A percentile compares a stretch with the other conserved stretches of the same genome.
Conservation (phyloP, 2,888 invertebrate species). For the Ectemnius continuus region DNA sequence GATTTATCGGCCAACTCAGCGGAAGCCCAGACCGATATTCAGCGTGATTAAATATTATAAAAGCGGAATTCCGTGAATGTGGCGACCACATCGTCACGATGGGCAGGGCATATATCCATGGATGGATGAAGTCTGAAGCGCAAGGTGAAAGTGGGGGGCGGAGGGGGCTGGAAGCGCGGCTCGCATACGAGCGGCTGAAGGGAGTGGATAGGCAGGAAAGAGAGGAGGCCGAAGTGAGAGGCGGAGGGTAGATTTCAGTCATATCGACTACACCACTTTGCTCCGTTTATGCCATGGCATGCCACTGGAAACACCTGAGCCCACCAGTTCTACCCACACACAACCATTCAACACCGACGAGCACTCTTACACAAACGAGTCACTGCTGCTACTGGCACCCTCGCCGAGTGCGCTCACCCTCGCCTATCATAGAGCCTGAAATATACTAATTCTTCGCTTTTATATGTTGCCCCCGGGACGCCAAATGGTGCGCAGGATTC, state of each 20-base stretch:
- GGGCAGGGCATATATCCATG: conserved; percentile 26
- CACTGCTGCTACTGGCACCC: conserved; percentile 12
- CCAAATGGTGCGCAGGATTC: conserved; percentile 32
- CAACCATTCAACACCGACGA: conserved; percentile 15
- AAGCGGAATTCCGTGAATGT: conserved; percentile 69
- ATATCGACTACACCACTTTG: conserved; percentile 73
- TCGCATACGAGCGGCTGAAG: conserved; percentile 23
- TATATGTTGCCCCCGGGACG: conserved; percentile 13
- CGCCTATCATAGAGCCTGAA: conserved; percentile 20
- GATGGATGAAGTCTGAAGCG: conserved; percentile 29
- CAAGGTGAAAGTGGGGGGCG: conserved; percentile 16
- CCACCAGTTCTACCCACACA: conserved; percentile 42
- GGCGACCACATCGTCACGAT: conserved; percentile 48
- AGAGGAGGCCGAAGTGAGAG: conserved; percentile 54
- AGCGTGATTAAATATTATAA: conserved; percentile 71
- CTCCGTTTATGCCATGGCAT: conserved; percentile 58
- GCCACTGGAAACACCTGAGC: conserved; percentile 67
- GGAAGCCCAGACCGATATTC: conserved; percentile 56
- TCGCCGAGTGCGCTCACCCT: background rate
- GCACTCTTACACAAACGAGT: conserved; percentile 16
- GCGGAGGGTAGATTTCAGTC: conserved; percentile 59
- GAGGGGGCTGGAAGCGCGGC: conserved; percentile 27
- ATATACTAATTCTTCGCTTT: conserved; percentile 41
- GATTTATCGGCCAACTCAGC: background rate
- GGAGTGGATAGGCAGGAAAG: conserved; percentile 41